Evolutionary conservation across 2,113 vertebrate species (phyloP).

Genomic region (Laticauda laticaudata): DNA sequence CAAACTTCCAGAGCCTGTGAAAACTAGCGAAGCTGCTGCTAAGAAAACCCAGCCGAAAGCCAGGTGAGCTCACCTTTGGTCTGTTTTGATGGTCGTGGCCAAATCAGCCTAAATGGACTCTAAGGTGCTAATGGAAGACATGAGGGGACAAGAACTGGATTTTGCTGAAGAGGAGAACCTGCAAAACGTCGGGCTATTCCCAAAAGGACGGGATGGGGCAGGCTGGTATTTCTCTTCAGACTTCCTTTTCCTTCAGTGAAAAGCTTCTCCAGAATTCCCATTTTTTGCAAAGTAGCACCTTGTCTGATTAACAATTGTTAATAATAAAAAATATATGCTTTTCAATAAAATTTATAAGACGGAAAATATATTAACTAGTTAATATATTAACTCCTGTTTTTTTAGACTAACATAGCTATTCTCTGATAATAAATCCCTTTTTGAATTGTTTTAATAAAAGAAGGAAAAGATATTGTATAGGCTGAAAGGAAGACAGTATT

Average conservation of each 20-base stretch:
- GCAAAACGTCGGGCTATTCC: background rate
- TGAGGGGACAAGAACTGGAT: background rate
- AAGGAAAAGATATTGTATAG: background rate
- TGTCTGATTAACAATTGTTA: background rate
- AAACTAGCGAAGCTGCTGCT: conserved; percentile 93
- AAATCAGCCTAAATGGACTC: background rate
- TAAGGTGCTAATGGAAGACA: background rate
- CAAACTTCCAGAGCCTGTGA: conserved; percentile 94
- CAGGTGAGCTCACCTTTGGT: conserved; percentile 74
- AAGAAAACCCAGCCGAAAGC: conserved; percentile 97
- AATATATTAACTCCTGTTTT: background rate
- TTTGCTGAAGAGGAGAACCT: background rate
- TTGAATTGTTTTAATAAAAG: background rate
- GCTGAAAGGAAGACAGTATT: background rate
- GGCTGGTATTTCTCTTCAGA: too few relatives aligned
- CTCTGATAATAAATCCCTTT: background rate
- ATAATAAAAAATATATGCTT: background rate
- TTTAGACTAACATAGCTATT: background rate
- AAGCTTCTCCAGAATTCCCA: background rate
- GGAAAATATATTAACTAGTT: background rate
- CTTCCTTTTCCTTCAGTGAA: background rate
- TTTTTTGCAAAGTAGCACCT: background rate
- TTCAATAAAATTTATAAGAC: background rate
- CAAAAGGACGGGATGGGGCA: background rate
- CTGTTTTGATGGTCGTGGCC: background rate